Evolutionary conservation across 2,113 vertebrate genomes (phyloP).

Genomic region (Phasianus colchicus): DNA sequence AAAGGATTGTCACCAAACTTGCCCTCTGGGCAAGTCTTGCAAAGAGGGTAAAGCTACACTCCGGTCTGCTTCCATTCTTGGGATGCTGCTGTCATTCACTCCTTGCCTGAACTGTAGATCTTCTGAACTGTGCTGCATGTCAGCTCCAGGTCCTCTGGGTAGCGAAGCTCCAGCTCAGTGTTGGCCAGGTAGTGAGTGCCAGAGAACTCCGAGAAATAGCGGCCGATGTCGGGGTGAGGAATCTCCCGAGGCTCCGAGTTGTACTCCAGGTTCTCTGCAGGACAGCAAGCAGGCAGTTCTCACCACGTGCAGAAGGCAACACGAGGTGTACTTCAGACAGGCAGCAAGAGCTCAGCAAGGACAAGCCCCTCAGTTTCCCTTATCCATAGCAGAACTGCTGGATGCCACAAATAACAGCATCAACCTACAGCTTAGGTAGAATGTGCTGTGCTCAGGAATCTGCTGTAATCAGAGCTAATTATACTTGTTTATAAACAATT

Average conservation of each 20-base stretch:
- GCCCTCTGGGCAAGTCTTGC: slow-evolving; percentile 36
- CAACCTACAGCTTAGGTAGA: neutral
- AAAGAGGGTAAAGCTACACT: slow-evolving; percentile 55
- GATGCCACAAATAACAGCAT: neutral
- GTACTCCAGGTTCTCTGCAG: slow-evolving; percentile 93
- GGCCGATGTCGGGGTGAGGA: slow-evolving; percentile 91
- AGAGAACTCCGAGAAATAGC: slow-evolving; percentile 92
- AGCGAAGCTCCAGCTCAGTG: slow-evolving; percentile 87
- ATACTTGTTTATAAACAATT: neutral
- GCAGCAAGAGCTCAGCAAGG: neutral
- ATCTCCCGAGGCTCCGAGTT: slow-evolving; percentile 91
- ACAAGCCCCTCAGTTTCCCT: neutral
- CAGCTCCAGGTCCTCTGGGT: slow-evolving; percentile 88
- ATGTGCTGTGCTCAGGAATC: neutral
- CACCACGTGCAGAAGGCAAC: neutral
- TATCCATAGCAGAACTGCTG: neutral
- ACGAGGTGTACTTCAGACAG: neutral
- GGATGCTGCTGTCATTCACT: slow-evolving; percentile 57
- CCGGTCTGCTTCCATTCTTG: neutral
- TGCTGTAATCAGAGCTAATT: neutral
- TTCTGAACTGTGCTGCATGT: slow-evolving; percentile 82
- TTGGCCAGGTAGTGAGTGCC: slow-evolving; percentile 90
- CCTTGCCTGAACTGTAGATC: slow-evolving; percentile 83
- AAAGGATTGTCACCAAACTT: slow-evolving; percentile 36
- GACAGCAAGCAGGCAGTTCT: neutral